Conservation (phyloP, 2,797 vertebrate genomes). For the Gadopsis marmoratus region DNA sequence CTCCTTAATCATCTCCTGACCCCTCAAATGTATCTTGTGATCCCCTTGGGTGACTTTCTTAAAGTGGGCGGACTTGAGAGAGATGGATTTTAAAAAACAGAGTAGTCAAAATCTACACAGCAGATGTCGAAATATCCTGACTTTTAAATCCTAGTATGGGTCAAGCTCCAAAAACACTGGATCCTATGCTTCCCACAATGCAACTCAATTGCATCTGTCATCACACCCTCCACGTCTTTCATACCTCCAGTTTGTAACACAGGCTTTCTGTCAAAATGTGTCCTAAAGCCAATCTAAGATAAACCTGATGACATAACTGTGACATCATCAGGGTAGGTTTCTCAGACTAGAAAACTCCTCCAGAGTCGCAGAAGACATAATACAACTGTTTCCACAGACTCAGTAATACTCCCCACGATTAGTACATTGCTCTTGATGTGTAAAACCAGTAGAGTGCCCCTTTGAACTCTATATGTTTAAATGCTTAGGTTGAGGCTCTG, state of each 20-base stretch:
- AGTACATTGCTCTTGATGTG: not conserved
- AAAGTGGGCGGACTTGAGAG: not conserved
- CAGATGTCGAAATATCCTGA: not conserved
- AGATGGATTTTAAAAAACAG: not conserved
- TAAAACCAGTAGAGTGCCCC: not conserved
- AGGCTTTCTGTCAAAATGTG: not conserved
- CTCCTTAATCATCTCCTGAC: no score
- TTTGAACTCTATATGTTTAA: not conserved
- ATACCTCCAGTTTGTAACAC: not conserved
- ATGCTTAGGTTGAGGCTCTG: not conserved
- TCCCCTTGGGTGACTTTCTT: not conserved
- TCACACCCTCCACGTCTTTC: not conserved
- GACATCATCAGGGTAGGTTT: no score
- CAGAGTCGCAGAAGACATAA: not conserved
- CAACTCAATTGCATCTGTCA: not conserved
- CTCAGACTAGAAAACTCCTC: not conserved
- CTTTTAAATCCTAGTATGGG: not conserved
- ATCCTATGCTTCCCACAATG: not conserved
- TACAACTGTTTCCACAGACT: not conserved
- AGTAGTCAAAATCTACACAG: not conserved
- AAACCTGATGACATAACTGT: no score
- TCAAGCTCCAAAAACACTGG: not conserved
- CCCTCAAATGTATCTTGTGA: no score
- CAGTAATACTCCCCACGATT: not conserved
- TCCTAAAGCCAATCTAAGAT: no score